phyloP scores from a whole-genome alignment of 2,888 invertebrate species.

The Microplitis manilae region DNA sequence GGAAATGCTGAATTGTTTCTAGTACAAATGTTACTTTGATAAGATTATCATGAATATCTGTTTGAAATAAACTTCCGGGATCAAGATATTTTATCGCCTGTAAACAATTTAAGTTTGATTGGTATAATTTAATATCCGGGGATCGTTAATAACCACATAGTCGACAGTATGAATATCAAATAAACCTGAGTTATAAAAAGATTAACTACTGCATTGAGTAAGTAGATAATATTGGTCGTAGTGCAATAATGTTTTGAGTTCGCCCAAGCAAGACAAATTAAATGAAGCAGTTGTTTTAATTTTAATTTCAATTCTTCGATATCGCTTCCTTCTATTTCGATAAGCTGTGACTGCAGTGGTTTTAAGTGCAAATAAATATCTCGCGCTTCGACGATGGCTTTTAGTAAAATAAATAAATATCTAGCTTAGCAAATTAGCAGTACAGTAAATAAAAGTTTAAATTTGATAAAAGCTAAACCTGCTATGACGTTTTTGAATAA shows the following conservation, averaged over 20 bases:
- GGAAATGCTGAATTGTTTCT: conserved; percentile 73
- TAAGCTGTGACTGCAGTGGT: conserved; percentile 81
- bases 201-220: conserved; percentile 87
- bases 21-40: conserved; percentile 75
- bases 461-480: conserved; percentile 72
- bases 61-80: conserved; percentile 87
- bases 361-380: conserved; percentile 87
- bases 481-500: conserved; percentile 86
- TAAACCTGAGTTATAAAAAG: conserved; percentile 81
- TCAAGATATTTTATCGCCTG: conserved; percentile 81
- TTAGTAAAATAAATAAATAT: conserved; percentile 52
- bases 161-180: conserved; percentile 21
- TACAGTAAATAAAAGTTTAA: conserved; percentile 20
- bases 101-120: conserved; percentile 30
- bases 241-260: conserved; percentile 85
- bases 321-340: conserved; percentile 80
- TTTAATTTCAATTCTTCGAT: conserved; percentile 77
- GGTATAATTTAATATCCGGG: background rate
- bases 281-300: conserved; percentile 83
- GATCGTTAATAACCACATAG: background rate
- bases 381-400: conserved; percentile 86
- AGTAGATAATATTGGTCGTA: conserved; percentile 76
- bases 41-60: conserved; percentile 84
- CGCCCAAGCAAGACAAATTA: conserved; percentile 88
- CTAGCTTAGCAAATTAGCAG: conserved; percentile 50